Conservation (phyloP, 2,888 invertebrate species). For the Drosophila mayaguana region DNA sequence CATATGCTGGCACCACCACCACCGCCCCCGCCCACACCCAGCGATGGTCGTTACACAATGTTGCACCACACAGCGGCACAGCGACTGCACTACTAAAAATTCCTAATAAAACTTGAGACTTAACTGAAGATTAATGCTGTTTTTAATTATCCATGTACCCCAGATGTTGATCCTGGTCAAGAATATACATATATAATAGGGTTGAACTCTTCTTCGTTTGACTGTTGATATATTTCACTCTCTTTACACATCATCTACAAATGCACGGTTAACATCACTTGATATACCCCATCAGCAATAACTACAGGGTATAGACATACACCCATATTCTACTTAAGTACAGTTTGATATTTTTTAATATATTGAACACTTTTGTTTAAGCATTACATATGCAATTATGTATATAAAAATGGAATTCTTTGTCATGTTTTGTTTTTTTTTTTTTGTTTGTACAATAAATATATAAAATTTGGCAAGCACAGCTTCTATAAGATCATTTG, state of each 20-base stretch:
- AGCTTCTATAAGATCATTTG: slow-evolving; percentile 73
- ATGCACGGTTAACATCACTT: background rate
- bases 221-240: background rate
- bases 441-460: slow-evolving; percentile 63
- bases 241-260: background rate
- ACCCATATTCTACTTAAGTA: background rate
- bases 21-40: slow-evolving; percentile 81
- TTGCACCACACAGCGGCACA: slow-evolving; percentile 82
- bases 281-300: background rate
- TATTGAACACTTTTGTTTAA: slow-evolving; percentile 66
- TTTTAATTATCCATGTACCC: background rate
- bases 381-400: slow-evolving; percentile 37
- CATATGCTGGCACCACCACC: slow-evolving; percentile 81
- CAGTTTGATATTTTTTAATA: slow-evolving; percentile 24
- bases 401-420: slow-evolving; percentile 68
- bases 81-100: slow-evolving; percentile 81
- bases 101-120: background rate
- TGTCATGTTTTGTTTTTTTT: slow-evolving; percentile 58
- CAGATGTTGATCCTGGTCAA: background rate
- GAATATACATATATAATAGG: background rate
- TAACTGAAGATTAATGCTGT: background rate
- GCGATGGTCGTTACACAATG: slow-evolving; percentile 82
- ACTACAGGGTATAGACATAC: background rate
- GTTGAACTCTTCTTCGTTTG: background rate
- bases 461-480: slow-evolving; percentile 83